These are phyloP conservation scores for Trachops cirrhosus DNA, from an alignment of 2,797 vertebrate genomes.

Conservation along the genomic window DNA sequence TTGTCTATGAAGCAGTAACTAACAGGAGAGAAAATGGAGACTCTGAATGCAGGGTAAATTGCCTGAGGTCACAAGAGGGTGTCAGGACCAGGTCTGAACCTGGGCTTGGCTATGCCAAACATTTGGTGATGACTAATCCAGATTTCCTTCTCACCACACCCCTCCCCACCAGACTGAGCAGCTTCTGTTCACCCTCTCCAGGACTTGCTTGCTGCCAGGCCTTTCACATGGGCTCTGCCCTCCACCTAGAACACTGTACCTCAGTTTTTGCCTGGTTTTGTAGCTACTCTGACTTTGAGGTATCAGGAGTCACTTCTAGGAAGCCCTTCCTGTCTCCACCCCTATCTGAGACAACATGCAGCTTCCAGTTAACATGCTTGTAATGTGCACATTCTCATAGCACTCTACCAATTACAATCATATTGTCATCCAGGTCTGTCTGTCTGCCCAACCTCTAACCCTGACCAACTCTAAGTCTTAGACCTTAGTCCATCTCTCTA, in stretches of 20 bases:
- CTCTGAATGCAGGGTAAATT: not conserved
- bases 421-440: not conserved
- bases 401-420: not conserved
- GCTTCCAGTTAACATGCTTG: not conserved
- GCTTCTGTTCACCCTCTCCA: not conserved
- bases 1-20: not conserved
- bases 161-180: not conserved
- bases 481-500: not conserved
- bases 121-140: slow-evolving; percentile 28
- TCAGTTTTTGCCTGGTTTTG: not conserved
- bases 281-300: not conserved
- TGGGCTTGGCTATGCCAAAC: slow-evolving; percentile 5
- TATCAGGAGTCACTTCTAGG: not conserved
- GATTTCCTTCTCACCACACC: slow-evolving; percentile 41
- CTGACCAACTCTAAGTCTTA: not conserved
- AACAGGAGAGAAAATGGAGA: slow-evolving; percentile 9
- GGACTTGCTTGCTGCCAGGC: not conserved
- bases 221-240: not conserved
- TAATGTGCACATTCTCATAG: not conserved
- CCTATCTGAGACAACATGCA: not conserved
- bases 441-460: not conserved
- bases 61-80: slow-evolving; percentile 32
- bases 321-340: not conserved
- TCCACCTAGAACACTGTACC: not conserved
- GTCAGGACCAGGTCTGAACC: slow-evolving; percentile 11